These are phyloP conservation scores for Stenodera caucasica DNA, from an alignment of 2,888 invertebrate species.

Conservation along the genomic window DNA sequence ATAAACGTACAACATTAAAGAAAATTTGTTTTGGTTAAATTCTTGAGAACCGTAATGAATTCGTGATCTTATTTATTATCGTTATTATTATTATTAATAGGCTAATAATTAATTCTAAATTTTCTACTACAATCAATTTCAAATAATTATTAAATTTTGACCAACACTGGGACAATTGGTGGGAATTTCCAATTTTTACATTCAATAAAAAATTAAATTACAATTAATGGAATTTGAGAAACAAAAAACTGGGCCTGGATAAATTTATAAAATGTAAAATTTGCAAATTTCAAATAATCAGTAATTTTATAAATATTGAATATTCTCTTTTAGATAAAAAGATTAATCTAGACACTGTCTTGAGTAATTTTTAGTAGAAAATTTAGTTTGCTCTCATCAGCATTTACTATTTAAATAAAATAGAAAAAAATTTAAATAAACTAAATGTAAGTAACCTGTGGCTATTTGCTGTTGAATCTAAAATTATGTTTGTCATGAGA, in stretches of 20 bases:
- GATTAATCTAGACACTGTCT: constrained; percentile 1
- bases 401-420: background rate
- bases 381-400: constrained; percentile 17
- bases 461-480: background rate
- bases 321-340: background rate
- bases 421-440: background rate
- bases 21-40: background rate
- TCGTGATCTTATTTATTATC: constrained; percentile 25
- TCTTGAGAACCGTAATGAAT: constrained; percentile 24
- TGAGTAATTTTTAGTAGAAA: constrained; percentile 21
- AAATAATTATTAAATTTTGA: too few relatives aligned
- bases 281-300: background rate
- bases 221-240: too few relatives aligned
- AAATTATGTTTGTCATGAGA: constrained; percentile 29
- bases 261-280: background rate
- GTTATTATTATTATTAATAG: too few relatives aligned
- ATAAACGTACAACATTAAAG: background rate
- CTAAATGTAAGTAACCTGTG: background rate
- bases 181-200: background rate
- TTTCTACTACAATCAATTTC: constrained; percentile 21
- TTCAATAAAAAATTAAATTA: background rate
- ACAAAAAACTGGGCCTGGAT: constrained; percentile 7
- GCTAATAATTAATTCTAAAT: constrained; percentile 24
- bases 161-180: background rate
- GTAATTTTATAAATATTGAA: background rate